Percentiles rank a stretch among this genome's conserved stretches.
Conservation (phyloP, 2,797 vertebrate species). For the Leucoraja ocellata region DNA sequence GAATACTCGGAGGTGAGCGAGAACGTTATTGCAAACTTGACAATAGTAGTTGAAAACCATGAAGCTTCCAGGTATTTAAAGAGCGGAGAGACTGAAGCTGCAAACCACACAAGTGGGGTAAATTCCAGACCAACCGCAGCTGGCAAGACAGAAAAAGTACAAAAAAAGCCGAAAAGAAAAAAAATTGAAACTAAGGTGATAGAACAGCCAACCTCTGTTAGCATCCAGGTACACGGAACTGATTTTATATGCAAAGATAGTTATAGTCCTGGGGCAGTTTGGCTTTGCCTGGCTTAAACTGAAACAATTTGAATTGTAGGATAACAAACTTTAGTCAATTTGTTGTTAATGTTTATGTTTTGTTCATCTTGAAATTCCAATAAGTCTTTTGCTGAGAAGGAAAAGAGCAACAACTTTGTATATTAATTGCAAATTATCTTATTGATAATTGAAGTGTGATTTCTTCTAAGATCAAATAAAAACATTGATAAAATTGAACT, state of each 20-base stretch:
- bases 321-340: neutral
- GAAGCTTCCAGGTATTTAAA: conserved; percentile 67
- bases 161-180: conserved; percentile 57
- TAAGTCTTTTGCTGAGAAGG: neutral
- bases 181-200: conserved; percentile 55
- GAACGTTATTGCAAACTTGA: conserved; percentile 67
- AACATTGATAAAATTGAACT: neutral
- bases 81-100: conserved; percentile 61
- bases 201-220: conserved; percentile 66
- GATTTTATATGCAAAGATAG: conserved; percentile 59
- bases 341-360: neutral
- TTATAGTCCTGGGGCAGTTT: conserved; percentile 43
- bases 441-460: neutral
- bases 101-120: conserved; percentile 48
- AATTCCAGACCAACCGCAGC: conserved; percentile 49
- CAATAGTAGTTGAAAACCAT: conserved; percentile 68
- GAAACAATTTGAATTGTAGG: neutral
- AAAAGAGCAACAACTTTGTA: neutral
- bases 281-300: neutral
- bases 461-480: neutral
- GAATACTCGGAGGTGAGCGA: conserved; percentile 72
- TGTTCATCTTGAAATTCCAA: neutral
- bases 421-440: neutral
- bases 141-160: conserved; percentile 66
- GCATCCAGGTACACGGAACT: conserved; percentile 72